These are phyloP conservation scores for Cistogaster globosa DNA, from an alignment of 2,888 invertebrate species.

Conservation along the genomic window DNA sequence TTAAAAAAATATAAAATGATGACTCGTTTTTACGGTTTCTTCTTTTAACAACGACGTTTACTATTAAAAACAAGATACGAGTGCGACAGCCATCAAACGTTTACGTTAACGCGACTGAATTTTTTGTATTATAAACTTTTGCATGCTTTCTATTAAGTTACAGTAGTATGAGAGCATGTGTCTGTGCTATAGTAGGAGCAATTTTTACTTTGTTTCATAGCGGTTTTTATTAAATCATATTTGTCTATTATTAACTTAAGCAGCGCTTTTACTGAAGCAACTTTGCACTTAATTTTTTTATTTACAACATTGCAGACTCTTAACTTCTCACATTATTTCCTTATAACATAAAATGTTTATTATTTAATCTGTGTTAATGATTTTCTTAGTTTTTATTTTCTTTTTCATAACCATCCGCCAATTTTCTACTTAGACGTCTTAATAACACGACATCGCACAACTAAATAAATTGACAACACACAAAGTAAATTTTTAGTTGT, in stretches of 20 bases:
- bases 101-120: slow-evolving; percentile 64
- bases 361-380: slow-evolving; percentile 68
- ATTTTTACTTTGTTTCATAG: slow-evolving; percentile 52
- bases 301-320: slow-evolving; percentile 19
- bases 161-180: slow-evolving; percentile 34
- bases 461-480: slow-evolving; percentile 50
- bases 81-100: slow-evolving; percentile 57
- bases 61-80: slow-evolving; percentile 63
- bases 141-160: slow-evolving; percentile 66
- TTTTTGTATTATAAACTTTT: slow-evolving; percentile 54
- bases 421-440: slow-evolving; percentile 48
- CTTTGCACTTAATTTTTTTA: slow-evolving; percentile 10
- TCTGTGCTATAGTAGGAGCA: slow-evolving; percentile 26
- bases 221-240: slow-evolving; percentile 52
- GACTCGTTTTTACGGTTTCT: slow-evolving; percentile 71
- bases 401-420: slow-evolving; percentile 21
- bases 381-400: slow-evolving; percentile 47
- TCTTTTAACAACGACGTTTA: slow-evolving; percentile 59
- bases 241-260: slow-evolving; percentile 1
- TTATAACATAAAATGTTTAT: slow-evolving; percentile 43
- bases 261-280: not conserved
- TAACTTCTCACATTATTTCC: slow-evolving; percentile 30
- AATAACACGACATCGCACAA: slow-evolving; percentile 64
- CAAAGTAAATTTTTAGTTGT: no score
- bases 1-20: slow-evolving; percentile 61